Evolutionary conservation across 2,888 invertebrate genomes (phyloP).

Genomic region (Harpagoxenus sublaevis): DNA sequence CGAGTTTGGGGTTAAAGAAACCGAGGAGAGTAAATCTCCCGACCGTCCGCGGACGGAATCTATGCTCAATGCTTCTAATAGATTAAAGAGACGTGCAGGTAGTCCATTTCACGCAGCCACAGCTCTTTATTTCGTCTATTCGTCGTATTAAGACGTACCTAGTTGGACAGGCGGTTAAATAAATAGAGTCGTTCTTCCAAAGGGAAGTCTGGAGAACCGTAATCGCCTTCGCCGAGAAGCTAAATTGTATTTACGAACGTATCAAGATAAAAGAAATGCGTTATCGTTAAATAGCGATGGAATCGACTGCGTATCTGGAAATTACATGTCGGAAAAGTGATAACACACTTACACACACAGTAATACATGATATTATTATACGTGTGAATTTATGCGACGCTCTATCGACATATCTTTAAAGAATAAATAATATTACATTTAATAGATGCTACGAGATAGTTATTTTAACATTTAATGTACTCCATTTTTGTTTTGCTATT

Average conservation of each 20-base stretch:
- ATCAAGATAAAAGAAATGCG: not conserved
- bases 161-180: conserved; percentile 40
- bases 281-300: not conserved
- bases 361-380: not conserved
- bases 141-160: conserved; percentile 39
- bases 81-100: conserved; percentile 52
- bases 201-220: not conserved
- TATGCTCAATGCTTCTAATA: conserved; percentile 53
- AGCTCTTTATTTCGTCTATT: conserved; percentile 49
- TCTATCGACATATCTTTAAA: not conserved
- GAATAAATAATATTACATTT: not conserved
- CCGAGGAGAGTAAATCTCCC: conserved; percentile 35
- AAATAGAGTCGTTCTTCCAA: conserved; percentile 24
- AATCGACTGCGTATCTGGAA: not conserved
- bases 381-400: not conserved
- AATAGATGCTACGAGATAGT: not conserved
- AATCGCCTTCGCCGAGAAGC: conserved; percentile 20
- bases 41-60: conserved; percentile 47
- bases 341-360: too few species aligned
- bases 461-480: not conserved
- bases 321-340: not conserved
- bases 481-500: not conserved
- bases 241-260: conserved; percentile 24
- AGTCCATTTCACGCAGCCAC: conserved; percentile 55
- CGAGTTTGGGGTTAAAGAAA: conserved; percentile 64